Percentiles rank a stretch among this genome's conserved stretches.
Conservation (phyloP, 2,797 vertebrate genomes). For the Telmatherina bonti region DNA sequence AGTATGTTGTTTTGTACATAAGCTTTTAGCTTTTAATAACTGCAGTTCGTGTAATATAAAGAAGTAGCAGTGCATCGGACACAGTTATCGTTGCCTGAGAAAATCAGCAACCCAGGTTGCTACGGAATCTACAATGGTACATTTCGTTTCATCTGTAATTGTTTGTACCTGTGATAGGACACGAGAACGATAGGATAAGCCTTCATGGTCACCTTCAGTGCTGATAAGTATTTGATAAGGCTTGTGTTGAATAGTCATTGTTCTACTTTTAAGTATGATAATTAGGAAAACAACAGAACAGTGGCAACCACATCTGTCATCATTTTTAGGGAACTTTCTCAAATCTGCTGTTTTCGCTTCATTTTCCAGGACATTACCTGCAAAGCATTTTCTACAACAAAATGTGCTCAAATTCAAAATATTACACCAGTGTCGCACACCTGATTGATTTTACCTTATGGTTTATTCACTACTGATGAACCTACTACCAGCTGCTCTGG, state of each 20-base stretch:
- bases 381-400: neutral
- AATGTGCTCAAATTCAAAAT: neutral
- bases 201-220: slow-evolving; percentile 52
- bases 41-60: neutral
- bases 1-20: too few species aligned
- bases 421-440: neutral
- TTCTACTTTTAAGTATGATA: slow-evolving; percentile 4
- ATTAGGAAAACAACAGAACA: neutral
- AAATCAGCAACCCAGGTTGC: slow-evolving; percentile 26
- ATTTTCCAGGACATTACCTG: neutral
- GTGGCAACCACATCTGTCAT: neutral
- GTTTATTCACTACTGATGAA: neutral
- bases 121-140: slow-evolving; percentile 9
- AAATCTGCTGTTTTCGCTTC: neutral
- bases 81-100: slow-evolving; percentile 5
- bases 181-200: slow-evolving; percentile 16
- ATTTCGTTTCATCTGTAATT: slow-evolving; percentile 11
- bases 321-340: neutral
- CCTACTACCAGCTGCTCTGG: neutral
- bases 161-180: slow-evolving; percentile 4
- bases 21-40: too few species aligned
- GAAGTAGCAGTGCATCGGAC: neutral
- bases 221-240: slow-evolving; percentile 53
- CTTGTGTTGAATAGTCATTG: slow-evolving; percentile 21
- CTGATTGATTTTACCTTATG: neutral